phyloP scores from a whole-genome alignment of 2,888 invertebrate genomes.

The Hesperia comma region DNA sequence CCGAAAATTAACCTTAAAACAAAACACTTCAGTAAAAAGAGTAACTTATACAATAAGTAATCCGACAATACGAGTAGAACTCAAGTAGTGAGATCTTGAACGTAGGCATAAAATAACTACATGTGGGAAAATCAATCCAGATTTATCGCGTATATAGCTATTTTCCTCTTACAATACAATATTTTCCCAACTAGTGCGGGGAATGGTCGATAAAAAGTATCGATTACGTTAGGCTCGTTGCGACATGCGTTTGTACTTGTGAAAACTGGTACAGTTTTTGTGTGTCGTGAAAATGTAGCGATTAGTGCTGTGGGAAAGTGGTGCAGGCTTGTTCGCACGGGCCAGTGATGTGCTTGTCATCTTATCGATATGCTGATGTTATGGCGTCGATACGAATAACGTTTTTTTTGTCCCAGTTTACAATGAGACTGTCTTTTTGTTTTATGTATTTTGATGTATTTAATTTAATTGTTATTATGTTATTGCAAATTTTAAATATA shows the following conservation, averaged over 20 bases:
- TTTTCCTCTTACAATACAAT: slow-evolving; percentile 41
- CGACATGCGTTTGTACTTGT: slow-evolving; percentile 56
- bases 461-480: too few species aligned
- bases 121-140: slow-evolving; percentile 39
- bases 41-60: neutral
- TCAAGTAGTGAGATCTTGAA: neutral
- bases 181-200: slow-evolving; percentile 51
- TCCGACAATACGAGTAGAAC: neutral
- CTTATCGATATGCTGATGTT: slow-evolving; percentile 38
- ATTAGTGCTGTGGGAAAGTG: slow-evolving; percentile 71
- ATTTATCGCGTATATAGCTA: slow-evolving; percentile 38
- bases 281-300: slow-evolving; percentile 63
- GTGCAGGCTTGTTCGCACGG: slow-evolving; percentile 53
- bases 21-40: neutral
- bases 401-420: neutral
- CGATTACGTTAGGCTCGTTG: slow-evolving; percentile 64
- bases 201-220: slow-evolving; percentile 55
- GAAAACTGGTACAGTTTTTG: slow-evolving; percentile 69
- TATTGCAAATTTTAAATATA: too few species aligned
- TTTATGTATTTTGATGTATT: too few species aligned
- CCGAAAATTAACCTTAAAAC: neutral
- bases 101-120: slow-evolving; percentile 8
- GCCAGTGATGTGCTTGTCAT: slow-evolving; percentile 51
- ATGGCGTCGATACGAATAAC: neutral
- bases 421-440: too few species aligned